A percentile compares a stretch with the other conserved stretches of the same genome.
phyloP scores from a whole-genome alignment of 2,113 vertebrate genomes.

The Euleptes europaea region DNA sequence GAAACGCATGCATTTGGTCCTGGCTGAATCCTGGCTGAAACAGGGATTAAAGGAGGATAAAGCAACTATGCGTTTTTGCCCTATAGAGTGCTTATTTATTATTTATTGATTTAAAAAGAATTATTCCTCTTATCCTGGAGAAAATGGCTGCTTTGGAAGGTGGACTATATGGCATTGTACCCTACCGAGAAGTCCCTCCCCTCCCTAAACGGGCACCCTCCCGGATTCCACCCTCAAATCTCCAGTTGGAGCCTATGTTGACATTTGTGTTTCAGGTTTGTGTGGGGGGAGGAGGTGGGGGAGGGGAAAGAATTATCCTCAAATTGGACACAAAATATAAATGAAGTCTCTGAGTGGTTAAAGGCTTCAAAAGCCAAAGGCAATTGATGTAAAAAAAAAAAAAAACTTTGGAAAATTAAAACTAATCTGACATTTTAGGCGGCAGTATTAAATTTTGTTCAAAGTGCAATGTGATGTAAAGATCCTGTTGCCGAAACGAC shows the following conservation, averaged over 20 bases:
- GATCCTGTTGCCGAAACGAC: constrained; percentile 55
- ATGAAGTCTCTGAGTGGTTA: constrained; percentile 26
- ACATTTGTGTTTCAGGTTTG: neutral
- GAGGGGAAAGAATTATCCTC: neutral
- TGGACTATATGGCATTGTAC: too few species aligned
- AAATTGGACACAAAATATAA: constrained; percentile 27
- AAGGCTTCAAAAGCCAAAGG: constrained; percentile 56
- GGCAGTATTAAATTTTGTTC: constrained; percentile 55
- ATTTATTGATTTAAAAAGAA: too few species aligned
- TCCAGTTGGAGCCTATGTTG: neutral
- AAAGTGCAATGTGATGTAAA: constrained; percentile 43
- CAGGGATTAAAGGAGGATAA: too few species aligned
- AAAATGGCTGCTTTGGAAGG: too few species aligned
- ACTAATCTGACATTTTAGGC: constrained; percentile 30
- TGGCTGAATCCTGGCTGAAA: too few species aligned
- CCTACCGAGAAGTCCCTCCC: too few species aligned
- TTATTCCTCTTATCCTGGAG: too few species aligned
- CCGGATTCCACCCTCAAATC: too few species aligned
- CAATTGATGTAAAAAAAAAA: constrained; percentile 56
- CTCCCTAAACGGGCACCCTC: too few species aligned
- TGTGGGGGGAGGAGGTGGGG: neutral
- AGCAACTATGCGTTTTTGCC: too few species aligned
- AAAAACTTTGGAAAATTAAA: constrained; percentile 58
- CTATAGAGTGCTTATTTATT: too few species aligned
- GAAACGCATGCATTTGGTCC: too few species aligned